Base-by-base conservation (phyloP, 2,113 vertebrate species). In the Callocephalon fimbriatum region DNA sequence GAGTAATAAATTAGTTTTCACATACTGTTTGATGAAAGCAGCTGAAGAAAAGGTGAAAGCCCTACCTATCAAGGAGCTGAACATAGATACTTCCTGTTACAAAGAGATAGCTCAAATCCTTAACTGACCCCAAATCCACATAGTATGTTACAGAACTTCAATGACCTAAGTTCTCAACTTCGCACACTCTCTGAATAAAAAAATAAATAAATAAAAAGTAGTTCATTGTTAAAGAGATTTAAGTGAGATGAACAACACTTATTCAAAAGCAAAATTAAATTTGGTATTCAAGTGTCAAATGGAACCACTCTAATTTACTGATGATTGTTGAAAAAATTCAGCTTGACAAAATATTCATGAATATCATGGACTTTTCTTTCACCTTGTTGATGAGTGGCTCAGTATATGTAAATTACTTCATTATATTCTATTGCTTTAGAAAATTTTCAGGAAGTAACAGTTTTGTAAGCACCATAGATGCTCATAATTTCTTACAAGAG, bases 241-340 rank as follows among this genome's bases (percentile, higher is more conserved):
- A 35, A 73, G 32, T 71, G 75, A 94, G 22, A 62, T 53, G 25
- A 92, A 72, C 50, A 74, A 56, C 38, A 6, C 3, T 84, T 88
- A 88, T 71, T 16, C 61, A 73, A 90, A 90, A 82, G 19, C 21
- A 92, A 94, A 92, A 94, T 95, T 91, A 95, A 93, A 90, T 86
- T 87, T 88, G 8, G 15, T 79, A 65, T 84, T 94, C 78, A 72
- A 32, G 66, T 89, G 16, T 93, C 88, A 88, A 89, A 81, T 47
- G 10, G 23, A 95, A 66, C 31, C 48, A 76, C 23, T 61, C 9
- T 76, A 73, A 79, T 94, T 86, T 80, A 93, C 12, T 88, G 35
- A 78, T 56, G 12, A 44, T 68, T 72, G 13, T 68, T 91, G 58
- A 84, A 87, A 88, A 94, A 74, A 56, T 31, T 5, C 32, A 95